Evolutionary conservation across 2,113 vertebrate genomes (phyloP), one percentile per base, ranked within the genome.

Genomic region (Thamnaconus septentrionalis): DNA sequence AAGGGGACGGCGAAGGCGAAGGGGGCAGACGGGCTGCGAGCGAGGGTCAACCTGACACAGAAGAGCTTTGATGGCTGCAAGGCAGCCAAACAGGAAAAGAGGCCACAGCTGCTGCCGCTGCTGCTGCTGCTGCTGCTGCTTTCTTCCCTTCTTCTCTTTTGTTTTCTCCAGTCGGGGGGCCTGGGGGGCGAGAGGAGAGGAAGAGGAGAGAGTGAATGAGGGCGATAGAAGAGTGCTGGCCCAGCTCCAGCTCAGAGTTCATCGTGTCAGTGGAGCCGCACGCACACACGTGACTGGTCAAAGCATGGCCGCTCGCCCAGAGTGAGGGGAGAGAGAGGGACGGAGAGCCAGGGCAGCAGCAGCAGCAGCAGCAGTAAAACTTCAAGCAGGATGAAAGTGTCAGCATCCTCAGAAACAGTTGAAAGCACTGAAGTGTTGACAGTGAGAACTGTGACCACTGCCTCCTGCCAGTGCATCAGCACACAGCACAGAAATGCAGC

Each of bases 231-330:
- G 64, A 62, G 63, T 56, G 66, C 71, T 75, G 81, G 66, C 52
- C 7, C 68, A 64, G 66, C 69, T 84, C 86, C 85, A 88, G 74
- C 66, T 58, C 66, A 6, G 56, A 84, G 82, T 74, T 89, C 81
- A 87, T 88, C 74, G 77, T 86, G 81, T 87, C 82, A 84, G 59
- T 78, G 52, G 53, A 61, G 68, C 71, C 42, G n/a, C 65, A 72
- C 18, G 53, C 52, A 53, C 3, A 63, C 87, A 88, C 62, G 78
- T 83, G 88, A 90, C 8, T 5, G 39, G 52, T 61, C 56, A 47
- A 71, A 82, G 73, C 55, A 48, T 80, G 76, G 71, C 68, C 8
- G 1, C 61, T 53, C 73, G 60, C 75, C 77, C 64, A 44, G 48
- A 68, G 79, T 59, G 46, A 47, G 46, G 47, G 7, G 47, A 48